These are phyloP conservation scores for Phytoseiulus persimilis DNA, from an alignment of 2,888 invertebrate species.

Conservation along the genomic window DNA sequence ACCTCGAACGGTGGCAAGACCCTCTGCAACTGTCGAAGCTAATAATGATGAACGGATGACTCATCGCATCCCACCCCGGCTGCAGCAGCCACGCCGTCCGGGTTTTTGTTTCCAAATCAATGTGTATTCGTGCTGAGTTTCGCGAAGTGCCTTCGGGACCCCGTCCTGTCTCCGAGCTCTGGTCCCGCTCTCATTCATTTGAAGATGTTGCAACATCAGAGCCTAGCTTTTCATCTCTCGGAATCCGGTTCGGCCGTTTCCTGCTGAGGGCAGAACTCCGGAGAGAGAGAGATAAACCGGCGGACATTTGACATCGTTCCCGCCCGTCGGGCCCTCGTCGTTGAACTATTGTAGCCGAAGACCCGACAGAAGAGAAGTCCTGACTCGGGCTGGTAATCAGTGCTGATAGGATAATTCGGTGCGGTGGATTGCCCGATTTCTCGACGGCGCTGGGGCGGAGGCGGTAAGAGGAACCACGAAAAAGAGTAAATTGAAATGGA, in stretches of 20 bases:
- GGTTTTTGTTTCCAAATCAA: background rate
- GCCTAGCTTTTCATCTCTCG: background rate
- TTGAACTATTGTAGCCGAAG: background rate
- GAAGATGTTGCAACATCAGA: background rate
- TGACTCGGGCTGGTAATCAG: background rate
- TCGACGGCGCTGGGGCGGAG: background rate
- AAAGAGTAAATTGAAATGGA: background rate
- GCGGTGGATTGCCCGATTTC: background rate
- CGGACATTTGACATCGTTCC: background rate
- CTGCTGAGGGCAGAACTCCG: background rate
- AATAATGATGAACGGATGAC: background rate
- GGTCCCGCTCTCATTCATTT: background rate
- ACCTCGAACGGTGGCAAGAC: background rate
- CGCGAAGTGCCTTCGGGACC: background rate
- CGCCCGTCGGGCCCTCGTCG: background rate
- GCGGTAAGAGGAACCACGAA: background rate
- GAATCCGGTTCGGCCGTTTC: background rate
- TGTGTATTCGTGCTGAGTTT: background rate
- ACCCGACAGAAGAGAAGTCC: background rate
- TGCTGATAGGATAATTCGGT: background rate
- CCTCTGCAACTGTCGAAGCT: slow-evolving; percentile 5
- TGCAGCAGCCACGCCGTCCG: background rate
- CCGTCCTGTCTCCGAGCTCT: no score
- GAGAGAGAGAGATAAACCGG: background rate
- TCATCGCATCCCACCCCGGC: background rate